Evolutionary conservation across 2,797 vertebrate species (phyloP).

Genomic region (Gobionotothen gibberifrons): DNA sequence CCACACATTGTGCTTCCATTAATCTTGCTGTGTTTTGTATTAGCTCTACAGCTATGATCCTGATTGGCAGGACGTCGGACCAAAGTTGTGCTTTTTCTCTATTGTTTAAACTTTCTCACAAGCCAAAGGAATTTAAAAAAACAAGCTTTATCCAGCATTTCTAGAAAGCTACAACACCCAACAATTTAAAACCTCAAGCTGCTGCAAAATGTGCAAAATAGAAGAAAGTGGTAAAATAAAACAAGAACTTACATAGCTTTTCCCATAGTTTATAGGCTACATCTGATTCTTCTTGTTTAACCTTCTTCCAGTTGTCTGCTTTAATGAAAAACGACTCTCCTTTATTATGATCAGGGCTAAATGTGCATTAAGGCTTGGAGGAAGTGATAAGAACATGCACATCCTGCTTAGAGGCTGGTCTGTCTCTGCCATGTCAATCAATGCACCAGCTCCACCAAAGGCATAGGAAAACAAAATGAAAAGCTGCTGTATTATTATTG

Average conservation of each 20-base stretch:
- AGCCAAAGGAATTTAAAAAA: conserved; percentile 50
- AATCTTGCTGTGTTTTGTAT: conserved; percentile 13
- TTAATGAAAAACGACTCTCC: conserved; percentile 3
- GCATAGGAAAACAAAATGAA: conserved; percentile 19
- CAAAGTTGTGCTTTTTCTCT: conserved; percentile 55
- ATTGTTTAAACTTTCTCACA: conserved; percentile 50
- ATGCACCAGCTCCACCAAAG: conserved; percentile 25
- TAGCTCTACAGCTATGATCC: conserved; percentile 34
- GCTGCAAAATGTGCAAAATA: conserved; percentile 12
- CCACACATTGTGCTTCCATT: conserved; percentile 10
- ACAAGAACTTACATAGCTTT: not conserved
- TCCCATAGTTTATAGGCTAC: not conserved
- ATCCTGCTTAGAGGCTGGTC: conserved; percentile 53
- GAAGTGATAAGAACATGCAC: conserved; percentile 73
- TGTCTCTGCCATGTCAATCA: conserved; percentile 62
- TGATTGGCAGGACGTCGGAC: conserved; percentile 14
- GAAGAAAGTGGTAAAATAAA: not conserved
- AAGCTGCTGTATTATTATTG: conserved; percentile 7
- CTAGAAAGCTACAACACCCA: conserved; percentile 18
- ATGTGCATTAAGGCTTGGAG: conserved; percentile 38
- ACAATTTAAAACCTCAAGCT: conserved; percentile 5
- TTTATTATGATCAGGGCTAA: conserved; percentile 6
- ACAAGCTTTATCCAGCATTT: conserved; percentile 29
- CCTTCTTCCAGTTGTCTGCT: conserved; percentile 30
- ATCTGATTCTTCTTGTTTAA: not conserved